Percentiles rank a stretch among this genome's conserved stretches.
Conservation (phyloP, 2,888 invertebrate species). For the Noctua fimbriata region DNA sequence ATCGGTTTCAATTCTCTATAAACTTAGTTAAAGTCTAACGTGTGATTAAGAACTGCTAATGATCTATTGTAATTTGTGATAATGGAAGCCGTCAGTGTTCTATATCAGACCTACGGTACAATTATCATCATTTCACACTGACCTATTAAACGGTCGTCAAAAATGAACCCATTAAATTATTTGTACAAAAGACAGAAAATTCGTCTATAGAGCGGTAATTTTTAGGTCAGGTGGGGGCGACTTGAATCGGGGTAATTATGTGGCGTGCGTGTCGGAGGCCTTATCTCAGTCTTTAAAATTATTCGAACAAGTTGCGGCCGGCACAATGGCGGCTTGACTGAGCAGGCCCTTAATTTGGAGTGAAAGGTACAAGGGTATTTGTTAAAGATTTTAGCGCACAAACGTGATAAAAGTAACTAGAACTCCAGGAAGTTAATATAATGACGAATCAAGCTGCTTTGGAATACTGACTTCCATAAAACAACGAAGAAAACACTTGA, state of each 20-base stretch:
- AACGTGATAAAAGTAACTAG: slow-evolving; percentile 16
- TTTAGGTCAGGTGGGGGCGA: slow-evolving; percentile 69
- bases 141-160: slow-evolving; percentile 4
- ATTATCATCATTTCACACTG: not conserved
- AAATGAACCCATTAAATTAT: slow-evolving; percentile 23
- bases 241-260: slow-evolving; percentile 74
- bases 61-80: not conserved
- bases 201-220: slow-evolving; percentile 68
- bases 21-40: not conserved
- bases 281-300: slow-evolving; percentile 66
- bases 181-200: slow-evolving; percentile 58
- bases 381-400: slow-evolving; percentile 24
- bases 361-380: slow-evolving; percentile 46
- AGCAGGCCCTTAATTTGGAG: slow-evolving; percentile 49
- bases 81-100: not conserved
- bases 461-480: not conserved
- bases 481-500: slow-evolving; percentile 21
- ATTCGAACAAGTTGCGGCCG: slow-evolving; percentile 56
- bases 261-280: slow-evolving; percentile 67
- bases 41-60: not conserved
- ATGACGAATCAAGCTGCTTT: not conserved
- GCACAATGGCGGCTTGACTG: slow-evolving; percentile 43
- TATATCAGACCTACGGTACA: not conserved
- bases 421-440: not conserved
- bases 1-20: not conserved